phyloP scores from a whole-genome alignment of 2,113 vertebrate species.

The Varanus salvator region DNA sequence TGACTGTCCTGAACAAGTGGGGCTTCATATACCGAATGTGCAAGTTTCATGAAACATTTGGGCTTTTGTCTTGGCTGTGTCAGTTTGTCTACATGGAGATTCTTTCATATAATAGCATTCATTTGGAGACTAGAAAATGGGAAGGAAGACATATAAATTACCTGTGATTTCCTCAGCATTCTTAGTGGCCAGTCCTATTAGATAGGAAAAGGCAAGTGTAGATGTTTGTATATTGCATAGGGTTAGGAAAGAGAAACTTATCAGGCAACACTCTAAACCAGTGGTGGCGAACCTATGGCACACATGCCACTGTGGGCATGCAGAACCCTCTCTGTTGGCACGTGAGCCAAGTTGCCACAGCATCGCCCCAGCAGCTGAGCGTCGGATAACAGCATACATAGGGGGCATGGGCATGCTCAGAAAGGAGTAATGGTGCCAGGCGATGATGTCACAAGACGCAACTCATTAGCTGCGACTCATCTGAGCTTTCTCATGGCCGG shows the following conservation, averaged over 20 bases:
- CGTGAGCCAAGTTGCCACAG: too few relatives aligned
- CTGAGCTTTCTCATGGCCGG: too few relatives aligned
- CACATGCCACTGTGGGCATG: too few relatives aligned
- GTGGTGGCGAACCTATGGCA: too few relatives aligned
- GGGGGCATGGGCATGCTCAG: too few relatives aligned
- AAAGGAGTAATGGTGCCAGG: too few relatives aligned
- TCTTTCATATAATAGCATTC: neutral
- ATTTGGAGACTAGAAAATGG: neutral
- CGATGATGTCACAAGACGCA: too few relatives aligned
- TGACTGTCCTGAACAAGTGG: neutral
- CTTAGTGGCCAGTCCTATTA: neutral
- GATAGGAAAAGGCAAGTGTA: neutral
- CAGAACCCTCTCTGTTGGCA: too few relatives aligned
- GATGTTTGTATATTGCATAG: neutral
- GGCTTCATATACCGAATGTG: neutral
- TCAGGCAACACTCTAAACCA: constrained; percentile 20
- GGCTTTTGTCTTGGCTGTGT: neutral
- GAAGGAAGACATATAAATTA: neutral
- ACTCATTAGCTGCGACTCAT: too few relatives aligned
- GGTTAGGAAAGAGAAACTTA: neutral
- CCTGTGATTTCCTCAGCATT: neutral
- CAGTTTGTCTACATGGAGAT: neutral
- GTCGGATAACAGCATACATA: too few relatives aligned
- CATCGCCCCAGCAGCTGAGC: too few relatives aligned
- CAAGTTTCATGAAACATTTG: neutral